Percentiles rank a stretch among this genome's conserved stretches.
phyloP scores from a whole-genome alignment of 2,797 vertebrate genomes.

The Margarornis squamiger region DNA sequence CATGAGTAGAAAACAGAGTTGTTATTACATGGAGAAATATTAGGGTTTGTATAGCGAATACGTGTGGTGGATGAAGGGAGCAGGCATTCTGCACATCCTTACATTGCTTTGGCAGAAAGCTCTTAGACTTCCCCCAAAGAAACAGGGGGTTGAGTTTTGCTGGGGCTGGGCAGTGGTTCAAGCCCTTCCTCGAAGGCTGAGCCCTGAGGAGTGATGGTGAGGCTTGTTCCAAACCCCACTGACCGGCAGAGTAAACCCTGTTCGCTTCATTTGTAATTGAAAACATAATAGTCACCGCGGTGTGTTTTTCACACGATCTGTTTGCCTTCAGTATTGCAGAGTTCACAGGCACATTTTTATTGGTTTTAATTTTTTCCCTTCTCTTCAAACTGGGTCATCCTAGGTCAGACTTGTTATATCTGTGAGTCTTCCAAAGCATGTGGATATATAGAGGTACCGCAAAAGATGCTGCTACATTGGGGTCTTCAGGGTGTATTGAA shows the following conservation, averaged over 20 bases:
- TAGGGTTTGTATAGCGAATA: accelerated
- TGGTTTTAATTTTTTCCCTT: not conserved
- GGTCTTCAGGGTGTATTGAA: not conserved
- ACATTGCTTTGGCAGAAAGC: accelerated
- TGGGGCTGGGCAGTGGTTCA: not conserved
- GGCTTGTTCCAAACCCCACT: not conserved
- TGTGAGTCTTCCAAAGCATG: not conserved
- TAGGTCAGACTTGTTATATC: not conserved
- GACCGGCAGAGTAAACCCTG: not conserved
- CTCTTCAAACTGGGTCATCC: not conserved
- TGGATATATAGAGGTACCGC: not conserved
- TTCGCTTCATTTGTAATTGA: not conserved
- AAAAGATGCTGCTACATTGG: not conserved
- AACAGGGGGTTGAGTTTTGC: accelerated
- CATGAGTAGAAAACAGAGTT: not conserved
- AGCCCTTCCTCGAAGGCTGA: conserved; percentile 33
- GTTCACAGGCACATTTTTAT: not conserved
- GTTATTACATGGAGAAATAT: not conserved
- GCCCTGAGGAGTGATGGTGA: not conserved
- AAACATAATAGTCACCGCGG: not conserved
- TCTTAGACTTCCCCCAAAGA: not conserved
- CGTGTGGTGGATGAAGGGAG: accelerated
- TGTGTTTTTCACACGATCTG: not conserved
- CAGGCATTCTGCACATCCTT: not conserved
- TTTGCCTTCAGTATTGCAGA: not conserved